phyloP scores from a whole-genome alignment of 1,140 invertebrate species.

The Hypsibius dujardini region DNA sequence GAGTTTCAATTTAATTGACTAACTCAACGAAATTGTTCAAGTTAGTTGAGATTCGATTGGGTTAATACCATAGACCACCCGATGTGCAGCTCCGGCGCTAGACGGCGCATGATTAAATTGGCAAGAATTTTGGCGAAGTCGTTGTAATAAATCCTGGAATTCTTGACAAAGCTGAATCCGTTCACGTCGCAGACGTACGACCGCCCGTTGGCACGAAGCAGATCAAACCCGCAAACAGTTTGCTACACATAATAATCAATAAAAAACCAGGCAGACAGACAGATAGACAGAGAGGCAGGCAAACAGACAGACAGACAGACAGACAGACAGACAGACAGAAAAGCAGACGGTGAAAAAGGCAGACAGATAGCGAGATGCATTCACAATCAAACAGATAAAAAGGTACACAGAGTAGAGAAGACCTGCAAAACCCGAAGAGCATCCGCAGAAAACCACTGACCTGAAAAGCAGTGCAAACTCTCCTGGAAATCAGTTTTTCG shows the following conservation, averaged over 20 bases:
- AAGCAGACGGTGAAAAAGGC: no score
- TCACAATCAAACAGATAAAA: no score
- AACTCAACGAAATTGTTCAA: no score
- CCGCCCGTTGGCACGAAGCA: slow-evolving; percentile 87
- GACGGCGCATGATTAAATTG: slow-evolving; percentile 74
- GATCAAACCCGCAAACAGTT: slow-evolving; percentile 97
- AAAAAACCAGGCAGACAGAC: neutral
- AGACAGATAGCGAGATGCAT: no score
- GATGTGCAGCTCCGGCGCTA: slow-evolving; percentile 84
- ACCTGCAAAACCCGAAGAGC: no score
- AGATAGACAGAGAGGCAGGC: no score
- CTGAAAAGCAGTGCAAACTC: slow-evolving; percentile 92
- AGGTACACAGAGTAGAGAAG: no score
- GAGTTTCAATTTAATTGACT: no score
- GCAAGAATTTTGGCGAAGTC: slow-evolving; percentile 80
- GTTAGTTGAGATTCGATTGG: no score
- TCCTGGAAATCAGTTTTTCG: slow-evolving; percentile 96
- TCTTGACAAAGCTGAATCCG: slow-evolving; percentile 99
- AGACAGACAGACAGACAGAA: no score
- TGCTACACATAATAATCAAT: slow-evolving; percentile 44
- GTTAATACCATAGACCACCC: slow-evolving; percentile 88
- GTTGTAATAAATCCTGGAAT: slow-evolving; percentile 98
- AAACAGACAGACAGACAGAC: no score
- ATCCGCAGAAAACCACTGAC: slow-evolving; percentile 26
- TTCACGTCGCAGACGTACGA: slow-evolving; percentile 99